Conservation (phyloP, 2,113 vertebrate species). For the Hucho hucho region DNA sequence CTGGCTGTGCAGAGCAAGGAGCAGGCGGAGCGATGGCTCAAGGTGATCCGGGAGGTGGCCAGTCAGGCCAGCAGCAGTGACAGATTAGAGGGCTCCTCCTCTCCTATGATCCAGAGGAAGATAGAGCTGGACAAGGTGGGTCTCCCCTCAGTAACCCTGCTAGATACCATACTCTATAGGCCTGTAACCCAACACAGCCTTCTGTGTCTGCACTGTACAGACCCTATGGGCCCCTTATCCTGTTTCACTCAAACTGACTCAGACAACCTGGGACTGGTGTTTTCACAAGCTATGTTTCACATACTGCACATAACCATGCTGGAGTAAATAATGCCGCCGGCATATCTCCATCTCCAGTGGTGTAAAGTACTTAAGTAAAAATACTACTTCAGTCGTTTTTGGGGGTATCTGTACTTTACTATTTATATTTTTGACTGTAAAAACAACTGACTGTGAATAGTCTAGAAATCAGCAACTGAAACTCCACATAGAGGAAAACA, state of each 20-base stretch:
- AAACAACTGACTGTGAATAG: background rate
- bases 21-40: slow-evolving; percentile 95
- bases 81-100: slow-evolving; percentile 75
- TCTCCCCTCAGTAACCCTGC: background rate
- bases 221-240: background rate
- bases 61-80: slow-evolving; percentile 63
- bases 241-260: background rate
- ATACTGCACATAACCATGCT: background rate
- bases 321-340: background rate
- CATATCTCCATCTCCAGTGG: too few species aligned
- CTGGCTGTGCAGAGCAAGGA: slow-evolving; percentile 94
- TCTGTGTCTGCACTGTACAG: background rate
- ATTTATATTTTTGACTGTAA: too few species aligned
- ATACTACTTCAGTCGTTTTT: too few species aligned
- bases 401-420: too few species aligned
- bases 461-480: background rate
- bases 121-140: slow-evolving; percentile 90
- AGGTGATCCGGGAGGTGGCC: slow-evolving; percentile 89
- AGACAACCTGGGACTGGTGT: background rate
- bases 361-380: too few species aligned
- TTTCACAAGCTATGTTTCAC: background rate
- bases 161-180: too few species aligned
- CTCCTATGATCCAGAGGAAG: slow-evolving; percentile 85
- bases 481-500: background rate
- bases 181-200: background rate